Conservation (phyloP, 1,140 invertebrate species). For the Microplitis demolitor region DNA sequence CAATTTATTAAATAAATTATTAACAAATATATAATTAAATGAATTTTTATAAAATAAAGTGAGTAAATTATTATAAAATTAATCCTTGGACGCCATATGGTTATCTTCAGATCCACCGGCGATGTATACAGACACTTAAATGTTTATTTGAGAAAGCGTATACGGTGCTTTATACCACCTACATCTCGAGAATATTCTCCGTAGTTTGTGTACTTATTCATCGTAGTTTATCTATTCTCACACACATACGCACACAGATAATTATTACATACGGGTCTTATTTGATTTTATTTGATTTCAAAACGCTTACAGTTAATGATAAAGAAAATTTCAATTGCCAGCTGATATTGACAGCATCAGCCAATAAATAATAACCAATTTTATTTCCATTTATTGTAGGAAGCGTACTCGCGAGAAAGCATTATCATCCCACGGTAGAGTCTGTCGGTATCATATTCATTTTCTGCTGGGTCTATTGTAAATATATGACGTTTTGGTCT, state of each 20-base stretch:
- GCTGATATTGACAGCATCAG: neutral
- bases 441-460: constrained; percentile 43
- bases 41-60: too few species aligned
- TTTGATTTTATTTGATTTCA: constrained; percentile 62
- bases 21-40: too few species aligned
- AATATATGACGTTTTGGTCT: constrained; percentile 45
- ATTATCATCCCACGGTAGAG: constrained; percentile 55
- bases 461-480: constrained; percentile 37
- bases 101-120: constrained; percentile 54
- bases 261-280: constrained; percentile 38
- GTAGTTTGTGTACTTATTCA: constrained; percentile 42
- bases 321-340: neutral
- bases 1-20: too few species aligned
- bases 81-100: constrained; percentile 56
- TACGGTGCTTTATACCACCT: constrained; percentile 50
- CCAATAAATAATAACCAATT: neutral
- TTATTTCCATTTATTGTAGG: constrained; percentile 31
- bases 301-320: constrained; percentile 34
- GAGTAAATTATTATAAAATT: constrained; percentile 7
- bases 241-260: neutral
- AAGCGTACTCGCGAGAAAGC: constrained; percentile 46
- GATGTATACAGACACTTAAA: constrained; percentile 50
- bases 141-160: constrained; percentile 58
- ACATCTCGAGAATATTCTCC: constrained; percentile 53
- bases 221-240: neutral